Percentiles rank a stretch among this genome's conserved stretches.
These are phyloP conservation scores for Drosophila pegasa DNA, from an alignment of 2,888 invertebrate species.

Conservation along the genomic window DNA sequence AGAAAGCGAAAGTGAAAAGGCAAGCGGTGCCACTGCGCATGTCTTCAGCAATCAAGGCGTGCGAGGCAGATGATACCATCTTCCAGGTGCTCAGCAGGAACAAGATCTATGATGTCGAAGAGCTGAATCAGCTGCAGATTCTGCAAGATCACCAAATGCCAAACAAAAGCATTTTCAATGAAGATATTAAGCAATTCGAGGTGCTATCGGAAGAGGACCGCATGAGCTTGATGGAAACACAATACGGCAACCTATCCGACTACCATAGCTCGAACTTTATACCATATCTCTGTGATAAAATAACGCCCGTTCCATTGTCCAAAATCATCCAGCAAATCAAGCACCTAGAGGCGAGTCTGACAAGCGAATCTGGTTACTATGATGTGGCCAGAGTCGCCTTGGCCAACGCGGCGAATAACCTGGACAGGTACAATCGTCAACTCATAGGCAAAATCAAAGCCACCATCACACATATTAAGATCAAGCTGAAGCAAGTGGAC, in stretches of 20 bases:
- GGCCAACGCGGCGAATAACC: constrained; percentile 85
- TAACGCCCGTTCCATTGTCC: constrained; percentile 46
- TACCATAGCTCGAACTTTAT: constrained; percentile 40
- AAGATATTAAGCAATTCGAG: neutral
- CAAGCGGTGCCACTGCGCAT: constrained; percentile 77
- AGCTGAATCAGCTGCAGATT: constrained; percentile 28
- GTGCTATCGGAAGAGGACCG: accelerated
- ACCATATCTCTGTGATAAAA: constrained; percentile 32
- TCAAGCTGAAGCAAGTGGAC: neutral
- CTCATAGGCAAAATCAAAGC: constrained; percentile 13
- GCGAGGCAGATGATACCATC: constrained; percentile 90
- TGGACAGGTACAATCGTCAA: constrained; percentile 88
- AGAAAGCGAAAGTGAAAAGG: neutral
- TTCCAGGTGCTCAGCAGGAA: constrained; percentile 86
- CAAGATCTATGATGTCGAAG: constrained; percentile 41
- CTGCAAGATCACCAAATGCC: neutral
- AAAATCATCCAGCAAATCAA: constrained; percentile 31
- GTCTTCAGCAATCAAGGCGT: constrained; percentile 87
- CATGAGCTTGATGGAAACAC: neutral
- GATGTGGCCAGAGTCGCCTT: constrained; percentile 46
- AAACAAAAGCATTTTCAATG: neutral
- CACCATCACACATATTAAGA: neutral
- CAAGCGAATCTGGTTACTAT: constrained; percentile 41
- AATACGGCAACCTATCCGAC: constrained; percentile 5
- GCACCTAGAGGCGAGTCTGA: constrained; percentile 26